Evolutionary conservation across 2,113 vertebrate genomes (phyloP), one percentile per base, ranked within the genome.

Genomic region (Muntiacus muntjak): DNA sequence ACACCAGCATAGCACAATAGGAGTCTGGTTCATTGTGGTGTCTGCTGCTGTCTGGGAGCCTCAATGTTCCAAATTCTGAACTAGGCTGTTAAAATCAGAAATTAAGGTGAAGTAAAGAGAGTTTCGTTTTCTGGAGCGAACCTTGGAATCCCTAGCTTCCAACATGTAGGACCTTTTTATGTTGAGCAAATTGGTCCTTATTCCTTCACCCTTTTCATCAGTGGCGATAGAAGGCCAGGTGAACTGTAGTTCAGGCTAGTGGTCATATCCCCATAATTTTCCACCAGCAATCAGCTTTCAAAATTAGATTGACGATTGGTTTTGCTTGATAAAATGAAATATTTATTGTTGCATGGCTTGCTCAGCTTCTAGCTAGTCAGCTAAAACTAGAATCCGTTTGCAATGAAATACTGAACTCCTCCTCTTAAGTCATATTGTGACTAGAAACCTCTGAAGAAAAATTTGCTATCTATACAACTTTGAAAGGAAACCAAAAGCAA

Each of bases 401-500:
- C 12, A 92, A 81, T 84, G 21, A 92, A 95, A 54, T 47, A 60
- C n/a, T 14, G 28, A 64, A 87, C 43, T 43, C 1, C 30, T 89
- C 12, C 43, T 94, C 43, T 33, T n/a, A 50, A 88, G 36, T 89
- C 45, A 86, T 45, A 87, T 2, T 1, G 7, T 50, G 45, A 95
- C 16, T 57, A 83, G 17, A 84, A 82, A 78, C 81, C 50, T 94
- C 57, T 30, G 1, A n/a, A 82, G 26, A 67, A 33, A 81, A 74
- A 40, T 67, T 26, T 8, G 1, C 25, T 60, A 17, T 50, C 21
- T 45, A 2, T 8, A 30, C 30, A 36, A 21, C 43, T 40, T 71
- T 71, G 67, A 89, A 87, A 89, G 55, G 19, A 15, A 94, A 76
- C 52, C 57, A 28, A 28, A 88, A 96, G 79, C 40, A 86, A 58